These are phyloP conservation scores for Tetrapedia diversipes DNA, from an alignment of 2,888 invertebrate genomes.

Conservation along the genomic window DNA sequence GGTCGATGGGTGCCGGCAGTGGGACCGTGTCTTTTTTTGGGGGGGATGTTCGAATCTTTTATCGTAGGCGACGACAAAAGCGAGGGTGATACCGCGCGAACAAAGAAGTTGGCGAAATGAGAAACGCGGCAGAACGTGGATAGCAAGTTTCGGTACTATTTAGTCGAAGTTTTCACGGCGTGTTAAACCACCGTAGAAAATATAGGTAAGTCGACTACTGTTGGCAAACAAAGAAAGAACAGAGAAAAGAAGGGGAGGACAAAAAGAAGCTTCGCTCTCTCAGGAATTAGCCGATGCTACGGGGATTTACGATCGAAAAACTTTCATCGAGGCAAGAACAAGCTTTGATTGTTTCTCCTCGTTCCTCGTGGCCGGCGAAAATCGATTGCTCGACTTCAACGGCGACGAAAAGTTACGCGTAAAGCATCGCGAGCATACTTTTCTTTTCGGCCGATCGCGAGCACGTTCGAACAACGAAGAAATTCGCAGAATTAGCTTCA, in stretches of 20 bases:
- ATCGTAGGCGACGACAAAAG: background rate
- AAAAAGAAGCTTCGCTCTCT: background rate
- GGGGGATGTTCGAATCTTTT: conserved; percentile 8
- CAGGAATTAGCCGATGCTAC: conserved; percentile 1
- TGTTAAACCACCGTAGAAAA: background rate
- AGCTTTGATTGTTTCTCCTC: conserved; percentile 15
- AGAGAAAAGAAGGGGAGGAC: too few species aligned
- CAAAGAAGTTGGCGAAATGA: background rate
- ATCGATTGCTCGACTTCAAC: conserved; percentile 1
- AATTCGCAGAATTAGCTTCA: too few species aligned
- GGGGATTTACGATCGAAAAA: conserved; percentile 14
- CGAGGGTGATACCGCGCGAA: background rate
- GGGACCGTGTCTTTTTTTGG: too few species aligned
- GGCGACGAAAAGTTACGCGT: background rate
- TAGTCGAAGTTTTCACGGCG: background rate
- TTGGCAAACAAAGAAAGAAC: background rate
- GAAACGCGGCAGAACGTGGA: background rate
- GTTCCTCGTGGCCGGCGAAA: background rate
- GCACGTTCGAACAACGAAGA: too few species aligned
- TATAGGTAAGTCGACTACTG: background rate
- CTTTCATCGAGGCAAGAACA: conserved; percentile 6
- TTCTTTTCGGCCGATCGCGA: too few species aligned
- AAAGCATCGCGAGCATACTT: background rate
- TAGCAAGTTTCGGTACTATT: background rate
- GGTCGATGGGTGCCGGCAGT: background rate